These are phyloP conservation scores for Nesidiocoris tenuis DNA, from an alignment of 2,888 invertebrate species.

Conservation along the genomic window DNA sequence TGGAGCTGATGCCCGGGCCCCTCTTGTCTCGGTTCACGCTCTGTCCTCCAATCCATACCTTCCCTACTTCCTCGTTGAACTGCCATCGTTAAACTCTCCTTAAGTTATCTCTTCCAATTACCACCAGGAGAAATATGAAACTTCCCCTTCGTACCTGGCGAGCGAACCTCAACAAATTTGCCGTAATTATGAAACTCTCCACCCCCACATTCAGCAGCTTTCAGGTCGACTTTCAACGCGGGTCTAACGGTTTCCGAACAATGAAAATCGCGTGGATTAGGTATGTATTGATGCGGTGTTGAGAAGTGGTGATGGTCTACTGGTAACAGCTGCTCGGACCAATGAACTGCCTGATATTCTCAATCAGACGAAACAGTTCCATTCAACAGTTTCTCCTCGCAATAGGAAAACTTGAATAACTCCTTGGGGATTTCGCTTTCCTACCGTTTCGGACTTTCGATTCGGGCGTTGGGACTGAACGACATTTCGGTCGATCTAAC, in stretches of 20 bases:
- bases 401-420: background rate
- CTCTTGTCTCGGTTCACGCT: background rate
- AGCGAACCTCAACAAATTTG: slow-evolving; percentile 42
- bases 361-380: background rate
- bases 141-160: slow-evolving; percentile 1
- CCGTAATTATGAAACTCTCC: slow-evolving; percentile 40
- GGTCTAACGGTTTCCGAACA: slow-evolving; percentile 6
- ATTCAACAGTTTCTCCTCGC: background rate
- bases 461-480: too few relatives aligned
- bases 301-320: background rate
- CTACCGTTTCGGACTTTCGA: too few relatives aligned
- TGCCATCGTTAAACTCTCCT: slow-evolving; percentile 5
- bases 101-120: slow-evolving; percentile 42
- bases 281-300: too few relatives aligned
- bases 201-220: background rate
- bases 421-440: background rate
- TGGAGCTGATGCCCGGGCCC: background rate
- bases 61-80: background rate
- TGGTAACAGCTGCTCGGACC: background rate
- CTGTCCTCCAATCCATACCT: background rate
- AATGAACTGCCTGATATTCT: background rate
- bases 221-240: background rate
- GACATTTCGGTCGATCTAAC: too few relatives aligned
- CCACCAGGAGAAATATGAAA: slow-evolving; percentile 38
- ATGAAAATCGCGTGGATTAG: slow-evolving; percentile 36